Evolutionary conservation across 1,140 invertebrate species (phyloP), one percentile per base, ranked within the genome.

Genomic region (Metopolophium dirhodum): DNA sequence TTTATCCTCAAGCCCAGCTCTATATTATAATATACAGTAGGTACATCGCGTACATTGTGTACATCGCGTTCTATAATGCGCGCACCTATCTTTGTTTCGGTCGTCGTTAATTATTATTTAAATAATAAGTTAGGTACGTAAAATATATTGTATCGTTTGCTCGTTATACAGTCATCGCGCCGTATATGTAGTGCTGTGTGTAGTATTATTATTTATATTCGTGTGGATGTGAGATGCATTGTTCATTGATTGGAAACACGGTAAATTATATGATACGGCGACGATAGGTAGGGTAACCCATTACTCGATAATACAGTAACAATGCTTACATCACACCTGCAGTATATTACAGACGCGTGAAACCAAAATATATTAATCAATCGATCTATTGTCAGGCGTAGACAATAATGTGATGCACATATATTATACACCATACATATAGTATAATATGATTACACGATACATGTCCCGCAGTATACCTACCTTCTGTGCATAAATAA

Each of bases 401-500:
- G 61, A 77, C n/a, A n/a, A 77, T 77, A 77, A 68, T n/a, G 61
- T n/a, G 30, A n/a, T n/a, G 9, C 30, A 68, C 30, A 30, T 68
- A 68, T 68, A 61, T 26, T 26, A 57, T 26, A 26, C 26, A 47
- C 47, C 47, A 41, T 47, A 49, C 47, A 18, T 49, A 47, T 9
- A 47, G 14, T 51, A n/a, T 68, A n/a, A n/a, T 68, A n/a, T 30
- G 61, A 68, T 30, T 11, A 35, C 61, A 77, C n/a, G 14, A 77
- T 77, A 35, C n/a, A n/a, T 30, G 30, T 61, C 45, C 30, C 41
- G 41, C 51, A 20, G 61, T 68, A n/a, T 68, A n/a, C 57, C 57
- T 68, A n/a, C 57, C 57, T 68, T 68, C 61, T 77, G 61, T n/a
- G 61, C 61, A 77, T 77, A 77, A n/a, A 77, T 77, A 77, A 77